Conservation (phyloP, 2,888 invertebrate genomes). For the Lasioglossum oenotherae region DNA sequence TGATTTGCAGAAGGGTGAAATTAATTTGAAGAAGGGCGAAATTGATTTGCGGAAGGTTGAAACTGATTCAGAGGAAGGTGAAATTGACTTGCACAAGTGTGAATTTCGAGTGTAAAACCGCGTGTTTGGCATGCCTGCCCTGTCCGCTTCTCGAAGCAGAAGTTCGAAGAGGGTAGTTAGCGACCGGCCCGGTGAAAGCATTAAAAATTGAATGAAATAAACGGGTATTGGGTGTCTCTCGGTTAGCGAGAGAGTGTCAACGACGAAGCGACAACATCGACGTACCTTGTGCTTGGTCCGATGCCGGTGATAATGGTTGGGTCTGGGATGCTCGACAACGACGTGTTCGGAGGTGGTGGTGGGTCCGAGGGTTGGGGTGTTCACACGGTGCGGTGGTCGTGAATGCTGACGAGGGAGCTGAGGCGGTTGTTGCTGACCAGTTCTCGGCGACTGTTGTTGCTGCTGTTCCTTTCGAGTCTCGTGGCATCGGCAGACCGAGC, state of each 20-base stretch:
- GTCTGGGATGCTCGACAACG: constrained; percentile 78
- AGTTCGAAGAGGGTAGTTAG: not conserved
- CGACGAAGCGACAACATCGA: constrained; percentile 11
- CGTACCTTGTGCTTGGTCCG: constrained; percentile 81
- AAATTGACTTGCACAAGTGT: no score
- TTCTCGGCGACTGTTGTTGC: constrained; percentile 62
- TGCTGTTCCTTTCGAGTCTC: constrained; percentile 69
- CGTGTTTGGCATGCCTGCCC: no score
- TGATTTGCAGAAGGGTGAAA: no score
- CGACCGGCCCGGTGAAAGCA: not conserved
- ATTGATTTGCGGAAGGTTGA: no score
- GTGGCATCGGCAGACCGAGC: constrained; percentile 83
- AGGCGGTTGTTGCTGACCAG: constrained; percentile 63
- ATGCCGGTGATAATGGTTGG: constrained; percentile 80
- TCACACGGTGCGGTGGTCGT: constrained; percentile 52
- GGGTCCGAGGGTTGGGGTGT: constrained; percentile 63
- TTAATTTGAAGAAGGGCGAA: no score
- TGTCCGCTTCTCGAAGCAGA: not conserved
- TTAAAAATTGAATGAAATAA: not conserved
- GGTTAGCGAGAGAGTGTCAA: not conserved
- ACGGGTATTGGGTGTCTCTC: not conserved
- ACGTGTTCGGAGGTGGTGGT: constrained; percentile 76
- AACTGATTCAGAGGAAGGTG: no score
- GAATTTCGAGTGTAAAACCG: no score
- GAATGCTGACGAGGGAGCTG: constrained; percentile 62